Conservation (phyloP, 2,888 invertebrate genomes). For the Crocallis elinguaria region DNA sequence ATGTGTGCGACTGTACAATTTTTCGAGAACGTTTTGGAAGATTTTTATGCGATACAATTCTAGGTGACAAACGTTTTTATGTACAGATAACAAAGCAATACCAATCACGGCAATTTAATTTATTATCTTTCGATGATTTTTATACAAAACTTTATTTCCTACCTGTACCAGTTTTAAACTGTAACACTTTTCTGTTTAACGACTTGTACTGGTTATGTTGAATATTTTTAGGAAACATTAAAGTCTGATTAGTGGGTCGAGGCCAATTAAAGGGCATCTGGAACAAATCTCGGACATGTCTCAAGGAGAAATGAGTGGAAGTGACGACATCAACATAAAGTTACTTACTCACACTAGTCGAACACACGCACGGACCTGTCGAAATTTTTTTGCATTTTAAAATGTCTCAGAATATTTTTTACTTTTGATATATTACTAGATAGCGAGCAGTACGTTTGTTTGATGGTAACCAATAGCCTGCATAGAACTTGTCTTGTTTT, state of each 20-base stretch:
- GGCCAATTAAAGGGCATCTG: constrained; percentile 53
- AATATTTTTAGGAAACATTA: constrained; percentile 33
- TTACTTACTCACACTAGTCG: neutral
- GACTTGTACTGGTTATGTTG: constrained; percentile 4
- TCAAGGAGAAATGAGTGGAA: constrained; percentile 34
- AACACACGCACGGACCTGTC: neutral
- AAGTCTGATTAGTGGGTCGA: constrained; percentile 46
- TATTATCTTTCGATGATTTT: too few species aligned
- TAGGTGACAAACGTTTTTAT: neutral
- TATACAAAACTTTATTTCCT: neutral
- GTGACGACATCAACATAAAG: constrained; percentile 11
- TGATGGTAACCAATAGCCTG: too few species aligned
- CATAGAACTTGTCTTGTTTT: too few species aligned
- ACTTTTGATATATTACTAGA: too few species aligned
- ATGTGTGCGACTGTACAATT: constrained; percentile 4
- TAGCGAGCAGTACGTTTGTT: too few species aligned
- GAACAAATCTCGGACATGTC: constrained; percentile 36
- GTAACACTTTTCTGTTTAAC: constrained; percentile 16
- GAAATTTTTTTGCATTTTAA: neutral
- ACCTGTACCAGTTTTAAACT: constrained; percentile 13
- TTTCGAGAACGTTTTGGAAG: neutral
- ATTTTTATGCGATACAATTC: neutral
- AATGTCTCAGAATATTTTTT: too few species aligned
- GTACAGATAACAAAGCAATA: too few species aligned
- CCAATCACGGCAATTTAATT: too few species aligned